Evolutionary conservation across 2,113 vertebrate genomes (phyloP).

Genomic region (Mesoclemmys tuberculata): DNA sequence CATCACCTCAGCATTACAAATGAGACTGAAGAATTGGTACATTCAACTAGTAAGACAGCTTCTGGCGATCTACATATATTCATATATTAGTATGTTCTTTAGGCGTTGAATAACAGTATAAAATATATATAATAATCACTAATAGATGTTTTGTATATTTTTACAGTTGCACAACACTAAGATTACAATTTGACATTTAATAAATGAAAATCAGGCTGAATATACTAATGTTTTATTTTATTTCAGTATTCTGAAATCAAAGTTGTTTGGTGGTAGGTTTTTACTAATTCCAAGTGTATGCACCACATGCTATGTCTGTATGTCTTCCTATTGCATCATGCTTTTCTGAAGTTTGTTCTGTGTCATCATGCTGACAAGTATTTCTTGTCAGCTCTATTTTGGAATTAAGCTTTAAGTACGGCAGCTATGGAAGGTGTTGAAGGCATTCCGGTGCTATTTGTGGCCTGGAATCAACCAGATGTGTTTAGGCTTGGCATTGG

Average conservation of each 20-base stretch:
- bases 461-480: conserved; percentile 90
- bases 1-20: conserved; percentile 54
- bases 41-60: conserved; percentile 54
- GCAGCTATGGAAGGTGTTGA: conserved; percentile 90
- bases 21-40: conserved; percentile 39
- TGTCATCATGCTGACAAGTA: conserved; percentile 84
- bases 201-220: conserved; percentile 52
- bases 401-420: conserved; percentile 88
- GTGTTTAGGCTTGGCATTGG: conserved; percentile 84
- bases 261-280: conserved; percentile 62
- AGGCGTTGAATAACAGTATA: conserved; percentile 44
- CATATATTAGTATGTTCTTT: conserved; percentile 31
- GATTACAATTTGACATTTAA: conserved; percentile 56
- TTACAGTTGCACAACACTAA: conserved; percentile 26
- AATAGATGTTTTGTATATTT: conserved; percentile 1
- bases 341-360: conserved; percentile 80
- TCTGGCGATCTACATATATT: conserved; percentile 23
- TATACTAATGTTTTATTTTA: conserved; percentile 61
- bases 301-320: conserved; percentile 71
- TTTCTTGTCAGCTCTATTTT: conserved; percentile 91
- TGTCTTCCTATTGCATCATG: conserved; percentile 84
- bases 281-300: conserved; percentile 67
- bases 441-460: conserved; percentile 92
- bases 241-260: conserved; percentile 68
- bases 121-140: conserved; percentile 60